Conservation (phyloP, 2,797 vertebrate species). For the Acrossocheilus fasciatus region DNA sequence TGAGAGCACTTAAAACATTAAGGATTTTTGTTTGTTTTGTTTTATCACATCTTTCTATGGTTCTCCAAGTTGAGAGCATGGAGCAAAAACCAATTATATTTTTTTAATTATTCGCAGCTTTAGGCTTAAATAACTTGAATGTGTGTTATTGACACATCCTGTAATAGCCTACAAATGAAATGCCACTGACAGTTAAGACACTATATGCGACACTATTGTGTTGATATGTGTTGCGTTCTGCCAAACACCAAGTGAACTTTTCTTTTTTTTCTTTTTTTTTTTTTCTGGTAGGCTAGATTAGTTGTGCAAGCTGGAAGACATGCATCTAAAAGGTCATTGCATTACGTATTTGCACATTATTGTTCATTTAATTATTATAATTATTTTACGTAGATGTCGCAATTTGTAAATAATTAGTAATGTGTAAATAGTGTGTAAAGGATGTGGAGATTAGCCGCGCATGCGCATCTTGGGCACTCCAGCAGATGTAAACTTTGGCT, state of each 20-base stretch:
- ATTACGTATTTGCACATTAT: no score
- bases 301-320: no score
- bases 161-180: background rate
- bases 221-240: background rate
- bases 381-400: background rate
- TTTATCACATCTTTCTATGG: background rate
- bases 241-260: no score
- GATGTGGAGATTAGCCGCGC: conserved; percentile 34
- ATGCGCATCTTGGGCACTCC: conserved; percentile 46
- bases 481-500: conserved; percentile 49
- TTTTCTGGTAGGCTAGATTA: no score
- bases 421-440: background rate
- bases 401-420: background rate
- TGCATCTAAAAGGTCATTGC: no score
- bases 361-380: no score
- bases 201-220: background rate
- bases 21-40: background rate
- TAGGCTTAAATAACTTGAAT: conserved; percentile 10
- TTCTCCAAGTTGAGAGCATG: conserved; percentile 10
- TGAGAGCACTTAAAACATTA: conserved; percentile 30
- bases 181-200: background rate
- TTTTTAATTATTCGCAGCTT: conserved; percentile 7
- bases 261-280: no score
- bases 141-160: conserved; percentile 5
- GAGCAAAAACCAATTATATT: background rate